Evolutionary conservation across 2,113 vertebrate species (phyloP).

Genomic region (cattle (Bos taurus)): DNA sequence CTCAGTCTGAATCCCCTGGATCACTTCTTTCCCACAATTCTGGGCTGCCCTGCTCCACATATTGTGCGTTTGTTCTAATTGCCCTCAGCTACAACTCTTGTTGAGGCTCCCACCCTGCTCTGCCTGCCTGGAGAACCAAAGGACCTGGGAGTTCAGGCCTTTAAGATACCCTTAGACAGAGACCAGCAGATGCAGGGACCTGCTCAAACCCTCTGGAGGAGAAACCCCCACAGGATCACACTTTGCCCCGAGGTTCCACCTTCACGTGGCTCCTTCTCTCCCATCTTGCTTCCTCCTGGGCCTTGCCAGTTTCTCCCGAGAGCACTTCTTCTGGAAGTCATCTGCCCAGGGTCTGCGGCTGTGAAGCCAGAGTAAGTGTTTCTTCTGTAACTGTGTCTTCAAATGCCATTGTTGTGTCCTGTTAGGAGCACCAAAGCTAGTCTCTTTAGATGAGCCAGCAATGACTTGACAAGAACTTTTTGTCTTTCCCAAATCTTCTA

Average conservation of each 20-base stretch:
- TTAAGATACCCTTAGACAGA: background rate
- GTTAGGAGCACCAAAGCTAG: background rate
- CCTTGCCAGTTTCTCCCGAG: background rate
- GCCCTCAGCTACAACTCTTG: background rate
- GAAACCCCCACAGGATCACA: rapidly evolving
- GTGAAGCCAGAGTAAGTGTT: background rate
- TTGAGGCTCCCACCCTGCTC: background rate
- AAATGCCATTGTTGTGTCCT: rapidly evolving
- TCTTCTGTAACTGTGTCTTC: background rate
- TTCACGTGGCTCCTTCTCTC: background rate
- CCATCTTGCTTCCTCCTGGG: background rate
- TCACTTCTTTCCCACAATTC: background rate
- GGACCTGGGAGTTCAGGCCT: background rate
- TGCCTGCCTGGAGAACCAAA: background rate
- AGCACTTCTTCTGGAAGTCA: background rate
- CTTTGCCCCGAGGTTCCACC: background rate
- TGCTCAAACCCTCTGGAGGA: background rate
- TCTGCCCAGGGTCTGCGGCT: background rate
- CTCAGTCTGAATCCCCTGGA: background rate
- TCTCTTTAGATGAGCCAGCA: background rate
- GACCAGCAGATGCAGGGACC: rapidly evolving
- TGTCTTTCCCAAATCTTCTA: background rate
- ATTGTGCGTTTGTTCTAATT: rapidly evolving
- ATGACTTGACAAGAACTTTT: too few species aligned
- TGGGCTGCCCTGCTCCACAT: rapidly evolving